Conservation (phyloP, 1,140 invertebrate species). For the Ephestia elutella region DNA sequence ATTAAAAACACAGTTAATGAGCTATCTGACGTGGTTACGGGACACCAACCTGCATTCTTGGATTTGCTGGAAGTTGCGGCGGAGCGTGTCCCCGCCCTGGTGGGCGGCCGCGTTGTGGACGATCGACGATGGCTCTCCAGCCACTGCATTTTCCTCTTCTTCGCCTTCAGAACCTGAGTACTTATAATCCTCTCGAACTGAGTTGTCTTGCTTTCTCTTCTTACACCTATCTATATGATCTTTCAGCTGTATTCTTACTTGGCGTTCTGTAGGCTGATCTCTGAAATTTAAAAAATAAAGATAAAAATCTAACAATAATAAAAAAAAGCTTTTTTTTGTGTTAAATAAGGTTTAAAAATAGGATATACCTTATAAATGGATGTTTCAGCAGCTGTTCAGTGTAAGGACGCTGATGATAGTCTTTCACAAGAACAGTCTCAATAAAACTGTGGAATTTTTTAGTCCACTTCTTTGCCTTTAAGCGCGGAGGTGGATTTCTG, state of each 20-base stretch:
- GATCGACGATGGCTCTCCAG: conserved; percentile 92
- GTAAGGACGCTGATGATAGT: conserved; percentile 98
- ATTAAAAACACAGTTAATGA: conserved; percentile 17
- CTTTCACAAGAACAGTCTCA: conserved; percentile 87
- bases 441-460: conserved; percentile 93
- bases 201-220: conserved; percentile 93
- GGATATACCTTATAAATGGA: conserved; percentile 87
- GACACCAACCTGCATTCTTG: conserved; percentile 86
- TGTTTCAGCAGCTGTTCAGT: conserved; percentile 98
- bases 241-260: conserved; percentile 98
- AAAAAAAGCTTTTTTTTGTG: too few species aligned
- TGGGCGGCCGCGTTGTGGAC: conserved; percentile 83
- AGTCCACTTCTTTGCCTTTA: conserved; percentile 99
- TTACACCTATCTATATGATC: conserved; percentile 99
- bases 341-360: neutral
- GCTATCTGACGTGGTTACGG: neutral
- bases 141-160: conserved; percentile 88
- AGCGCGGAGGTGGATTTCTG: conserved; percentile 93
- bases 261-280: conserved; percentile 97
- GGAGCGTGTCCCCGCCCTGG: conserved; percentile 88
- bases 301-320: conserved; percentile 10
- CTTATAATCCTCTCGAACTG: conserved; percentile 85
- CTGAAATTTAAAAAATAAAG: conserved; percentile 36
- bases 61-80: conserved; percentile 98
- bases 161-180: conserved; percentile 93